Conservation (phyloP, 1,140 invertebrate genomes). For the Papilio aristodemus region DNA sequence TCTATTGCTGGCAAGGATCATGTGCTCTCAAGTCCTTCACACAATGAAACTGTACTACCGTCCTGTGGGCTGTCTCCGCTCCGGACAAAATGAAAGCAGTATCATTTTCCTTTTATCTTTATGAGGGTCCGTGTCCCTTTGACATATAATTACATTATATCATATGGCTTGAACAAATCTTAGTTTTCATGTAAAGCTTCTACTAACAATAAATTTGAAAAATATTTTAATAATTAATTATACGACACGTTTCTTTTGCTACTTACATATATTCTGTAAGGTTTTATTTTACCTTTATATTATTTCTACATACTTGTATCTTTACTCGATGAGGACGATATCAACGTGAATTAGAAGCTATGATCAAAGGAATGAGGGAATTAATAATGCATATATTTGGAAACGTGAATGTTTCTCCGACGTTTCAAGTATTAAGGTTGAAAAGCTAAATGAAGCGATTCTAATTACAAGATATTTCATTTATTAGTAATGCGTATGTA, state of each 20-base stretch:
- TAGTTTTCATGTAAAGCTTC: conserved; percentile 9
- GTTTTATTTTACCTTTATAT: background rate
- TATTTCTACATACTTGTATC: background rate
- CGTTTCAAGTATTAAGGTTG: background rate
- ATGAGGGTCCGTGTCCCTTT: conserved; percentile 15
- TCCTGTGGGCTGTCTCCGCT: background rate
- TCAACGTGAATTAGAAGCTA: background rate
- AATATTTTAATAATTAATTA: too few relatives aligned
- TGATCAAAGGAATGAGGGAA: conserved; percentile 10
- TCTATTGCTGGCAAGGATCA: background rate
- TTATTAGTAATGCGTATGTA: background rate
- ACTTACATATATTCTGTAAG: too few relatives aligned
- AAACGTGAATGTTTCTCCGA: background rate
- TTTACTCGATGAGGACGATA: background rate
- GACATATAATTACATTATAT: conserved; percentile 22
- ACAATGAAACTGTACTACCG: conserved; percentile 9
- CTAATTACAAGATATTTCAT: background rate
- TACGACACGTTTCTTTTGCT: too few relatives aligned
- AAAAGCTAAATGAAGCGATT: background rate
- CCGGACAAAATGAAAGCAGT: conserved; percentile 14
- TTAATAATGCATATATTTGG: conserved; percentile 13
- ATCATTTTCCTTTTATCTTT: conserved; percentile 18
- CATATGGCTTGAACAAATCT: background rate
- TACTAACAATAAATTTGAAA: background rate
- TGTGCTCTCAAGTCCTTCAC: conserved; percentile 1